A percentile compares a stretch with the other conserved stretches of the same genome.
Conservation (phyloP, 2,797 vertebrate genomes). For the Anableps anableps region DNA sequence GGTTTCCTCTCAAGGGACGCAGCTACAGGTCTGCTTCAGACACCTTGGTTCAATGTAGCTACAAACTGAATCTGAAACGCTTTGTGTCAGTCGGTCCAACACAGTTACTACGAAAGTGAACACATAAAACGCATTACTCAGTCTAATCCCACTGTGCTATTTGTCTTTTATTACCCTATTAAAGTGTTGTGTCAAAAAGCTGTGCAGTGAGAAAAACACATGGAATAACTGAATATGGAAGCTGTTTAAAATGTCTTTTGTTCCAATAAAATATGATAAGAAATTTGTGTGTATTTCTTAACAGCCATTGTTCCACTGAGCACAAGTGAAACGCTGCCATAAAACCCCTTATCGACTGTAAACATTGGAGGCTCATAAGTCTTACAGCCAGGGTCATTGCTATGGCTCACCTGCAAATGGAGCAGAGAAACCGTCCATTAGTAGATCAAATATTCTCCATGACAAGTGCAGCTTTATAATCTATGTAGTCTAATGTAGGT, state of each 20-base stretch:
- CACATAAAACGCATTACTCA: too few relatives aligned
- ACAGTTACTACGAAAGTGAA: too few relatives aligned
- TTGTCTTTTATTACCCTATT: not conserved
- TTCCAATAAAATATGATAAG: not conserved
- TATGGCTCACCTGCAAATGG: conserved; percentile 11
- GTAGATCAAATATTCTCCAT: not conserved
- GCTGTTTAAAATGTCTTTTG: not conserved
- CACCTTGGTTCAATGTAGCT: not conserved
- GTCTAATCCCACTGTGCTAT: not conserved
- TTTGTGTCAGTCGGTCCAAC: not conserved
- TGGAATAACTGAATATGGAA: not conserved
- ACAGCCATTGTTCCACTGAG: conserved; percentile 14
- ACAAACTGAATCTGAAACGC: not conserved
- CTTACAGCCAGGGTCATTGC: conserved; percentile 57
- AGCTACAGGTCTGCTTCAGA: not conserved
- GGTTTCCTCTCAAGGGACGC: not conserved
- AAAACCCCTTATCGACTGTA: conserved; percentile 72
- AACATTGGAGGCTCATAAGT: conserved; percentile 62
- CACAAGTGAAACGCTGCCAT: conserved; percentile 57
- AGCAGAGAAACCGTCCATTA: not conserved
- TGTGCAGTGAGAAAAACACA: not conserved
- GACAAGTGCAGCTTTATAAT: not conserved
- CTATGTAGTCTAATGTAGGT: not conserved
- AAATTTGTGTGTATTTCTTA: not conserved
- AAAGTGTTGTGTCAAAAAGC: not conserved